Conservation (phyloP, 1,140 invertebrate species). For the Bradysia coprophila region DNA sequence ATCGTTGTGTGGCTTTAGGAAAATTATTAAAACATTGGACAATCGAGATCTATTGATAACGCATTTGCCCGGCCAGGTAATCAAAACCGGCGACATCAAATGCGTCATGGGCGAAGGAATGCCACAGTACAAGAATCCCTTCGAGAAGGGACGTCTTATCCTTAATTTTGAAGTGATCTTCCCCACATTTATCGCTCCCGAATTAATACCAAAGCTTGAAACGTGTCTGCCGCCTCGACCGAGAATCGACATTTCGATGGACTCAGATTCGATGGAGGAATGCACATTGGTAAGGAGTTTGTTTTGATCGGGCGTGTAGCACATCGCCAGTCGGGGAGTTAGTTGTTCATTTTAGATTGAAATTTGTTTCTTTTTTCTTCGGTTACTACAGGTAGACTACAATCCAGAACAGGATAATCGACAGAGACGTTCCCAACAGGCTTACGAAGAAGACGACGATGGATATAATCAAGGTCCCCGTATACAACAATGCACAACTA, state of each 20-base stretch:
- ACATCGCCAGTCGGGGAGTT: no score
- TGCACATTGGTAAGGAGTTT: constrained; percentile 28
- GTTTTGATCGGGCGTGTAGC: not conserved
- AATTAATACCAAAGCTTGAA: constrained; percentile 60
- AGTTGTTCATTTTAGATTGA: not conserved
- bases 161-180: constrained; percentile 88
- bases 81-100: constrained; percentile 80
- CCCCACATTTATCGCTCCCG: constrained; percentile 55
- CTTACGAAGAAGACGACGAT: constrained; percentile 45
- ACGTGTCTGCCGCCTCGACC: constrained; percentile 63
- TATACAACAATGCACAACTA: constrained; percentile 57
- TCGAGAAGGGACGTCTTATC: constrained; percentile 86
- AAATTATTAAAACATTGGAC: constrained; percentile 86
- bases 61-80: constrained; percentile 57
- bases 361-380: no score
- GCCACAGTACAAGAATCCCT: constrained; percentile 92
- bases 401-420: constrained; percentile 38
- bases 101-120: constrained; percentile 83
- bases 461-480: constrained; percentile 24
- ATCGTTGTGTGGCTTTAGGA: constrained; percentile 91
- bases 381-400: constrained; percentile 27
- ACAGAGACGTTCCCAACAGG: constrained; percentile 29
- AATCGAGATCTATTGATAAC: constrained; percentile 78
- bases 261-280: constrained; percentile 57
- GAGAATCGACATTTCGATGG: constrained; percentile 49